Base-by-base conservation (phyloP, 2,888 invertebrate species). In the Acronicta aceris region DNA sequence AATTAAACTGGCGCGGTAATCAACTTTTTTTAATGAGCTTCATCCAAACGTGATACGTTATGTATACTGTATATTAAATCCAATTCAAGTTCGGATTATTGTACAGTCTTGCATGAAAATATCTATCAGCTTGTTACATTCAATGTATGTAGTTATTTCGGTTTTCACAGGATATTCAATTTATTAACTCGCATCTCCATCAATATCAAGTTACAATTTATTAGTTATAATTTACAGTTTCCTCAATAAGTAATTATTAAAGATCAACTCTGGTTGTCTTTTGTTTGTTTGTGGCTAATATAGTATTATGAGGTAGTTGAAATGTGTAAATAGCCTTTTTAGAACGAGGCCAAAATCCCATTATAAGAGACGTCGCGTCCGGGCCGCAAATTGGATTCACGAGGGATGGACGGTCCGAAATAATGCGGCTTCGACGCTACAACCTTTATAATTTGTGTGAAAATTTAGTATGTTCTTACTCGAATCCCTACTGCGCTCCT, bases 341-440 rank as follows among this genome's bases (percentile, higher is more conserved):
- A 86, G 84, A 86, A 82, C 79, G 79, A 81, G 79, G 71, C 82
- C 82, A 77, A 89, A 91, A 92, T 89, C 89, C 88, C 86, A 91
- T 92, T 92, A 91, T 79, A 80, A 76, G 86, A 86, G 86, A 85
- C 85, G 85, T 84, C 82, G 85, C 80, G 85, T 82, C 82, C 82
- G 79, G 74, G 79, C 78, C 83, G 82, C 87, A 91, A 91, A 91
- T 91, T 91, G 89, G 90, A 90, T 91, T 88, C 85, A 84, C 84
- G 82, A 83, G 84, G 84, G 84, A 87, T 86, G 85, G 86, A 85
- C 84, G 81, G 82, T 54, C 83, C 81, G 81, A 89, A 89, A 90
- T 90, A 89, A 90, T 88, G 83, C 79, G 82, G 83, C 84, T 85
- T 83, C 84, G 80, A 76, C 78, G 79, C 77, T 77, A 79, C 78